Evolutionary conservation across 2,888 invertebrate species (phyloP), one percentile per base, ranked within the genome.

Genomic region (Caenorhabditis panamensis): DNA sequence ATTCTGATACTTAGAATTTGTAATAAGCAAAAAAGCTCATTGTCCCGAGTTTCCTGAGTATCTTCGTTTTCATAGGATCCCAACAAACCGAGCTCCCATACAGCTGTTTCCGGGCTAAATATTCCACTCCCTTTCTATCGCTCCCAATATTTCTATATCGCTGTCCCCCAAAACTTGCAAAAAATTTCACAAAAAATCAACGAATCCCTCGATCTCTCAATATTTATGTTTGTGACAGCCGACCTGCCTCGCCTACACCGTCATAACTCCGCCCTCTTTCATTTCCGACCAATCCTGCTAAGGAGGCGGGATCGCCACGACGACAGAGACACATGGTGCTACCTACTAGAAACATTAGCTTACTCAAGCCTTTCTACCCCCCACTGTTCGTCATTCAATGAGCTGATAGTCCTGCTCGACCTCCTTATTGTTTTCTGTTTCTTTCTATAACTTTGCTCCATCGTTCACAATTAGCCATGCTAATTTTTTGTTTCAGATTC

Each of bases 171-270:
- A 41, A 41, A 41, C 5, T 13, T 13, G 41, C 41, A 13, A 41
- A 20, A 51, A 51, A 22, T 18, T 51, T 16, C n/a, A 31, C n/a
- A 56, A 56, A 58, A 58, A 58, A 37, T 37, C 37, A 37, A 4
- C 56, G 2, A 2, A 49, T 53, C 31, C 36, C 37, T 54, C 53
- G 8, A 28, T 56, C 28, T 44, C 18, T 24, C 73, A 73, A 66
- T 75, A 66, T 75, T 75, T 66, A 58, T 59, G 64, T 75, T 59
- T 75, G 66, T 67, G 75, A 61, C 66, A 59, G 44, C 53, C 59
- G 28, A 18, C 47, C 18, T 20, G 24, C 63, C 16, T 44, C 44
- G 24, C 51, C 36, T 72, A 63, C 49, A 37, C 58, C 37, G 72
- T 28, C 20, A 28, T 59, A 51, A 51, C 75, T 16, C 56, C 66